Evolutionary conservation across 2,888 invertebrate genomes (phyloP), one percentile per base, ranked within the genome.

Genomic region (Allophyes oxyacanthae): DNA sequence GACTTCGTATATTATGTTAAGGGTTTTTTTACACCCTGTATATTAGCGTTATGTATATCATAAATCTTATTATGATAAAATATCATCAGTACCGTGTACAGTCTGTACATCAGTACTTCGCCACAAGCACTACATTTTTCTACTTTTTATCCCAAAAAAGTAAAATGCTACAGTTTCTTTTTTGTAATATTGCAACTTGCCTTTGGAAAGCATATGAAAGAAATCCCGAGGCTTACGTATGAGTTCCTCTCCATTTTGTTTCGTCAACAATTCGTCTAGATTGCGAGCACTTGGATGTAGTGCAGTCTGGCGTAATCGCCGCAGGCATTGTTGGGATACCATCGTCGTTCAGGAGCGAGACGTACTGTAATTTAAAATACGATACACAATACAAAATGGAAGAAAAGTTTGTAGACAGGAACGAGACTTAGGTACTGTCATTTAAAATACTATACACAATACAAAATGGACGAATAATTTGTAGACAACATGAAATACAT

Each of bases 211-310:
- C 55, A 52, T 55, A 53, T 75, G 61, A 72, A 73, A 56, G 75
- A n/a, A 20, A 20, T 2, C 69, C 70, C 42, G 44, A 50, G 65
- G 73, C 75, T 45, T 52, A 37, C 56, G 60, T 38, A 13, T 45
- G 55, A 36, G 40, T 57, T 60, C 59, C 42, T 70, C 61, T 72
- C 50, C 62, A 64, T 62, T 72, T 65, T 55, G 63, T 65, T 62
- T 54, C 76, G 65, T 64, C 59, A 54, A 59, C 76, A 75, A 74
- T 72, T 66, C 57, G 73, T 64, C 63, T 59, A 63, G 73, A 74
- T 74, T 74, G 73, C 64, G 75, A 72, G 70, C 72, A 72, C 76
- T 74, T 65, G 61, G 52, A 53, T 68, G 64, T 50, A 28, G 71
- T 63, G 65, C 69, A 72, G 53, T 45, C 44, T 61, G 56, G 56